Percentiles rank a stretch among this genome's conserved stretches.
phyloP scores from a whole-genome alignment of 2,797 vertebrate genomes.

The Sternotherus odoratus region DNA sequence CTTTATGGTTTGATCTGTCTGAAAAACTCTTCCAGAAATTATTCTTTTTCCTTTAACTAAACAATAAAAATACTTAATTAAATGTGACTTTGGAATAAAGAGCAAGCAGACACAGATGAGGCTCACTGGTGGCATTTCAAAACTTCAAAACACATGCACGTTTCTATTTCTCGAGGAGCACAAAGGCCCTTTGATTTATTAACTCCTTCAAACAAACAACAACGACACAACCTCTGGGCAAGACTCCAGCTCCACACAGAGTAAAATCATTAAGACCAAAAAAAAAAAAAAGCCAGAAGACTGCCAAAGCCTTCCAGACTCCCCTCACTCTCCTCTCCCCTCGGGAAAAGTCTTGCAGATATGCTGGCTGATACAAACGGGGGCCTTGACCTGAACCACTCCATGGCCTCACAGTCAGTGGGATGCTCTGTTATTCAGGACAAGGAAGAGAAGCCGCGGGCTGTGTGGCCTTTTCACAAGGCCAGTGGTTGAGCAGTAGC shows the following conservation, averaged over 20 bases:
- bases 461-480: background rate
- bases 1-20: background rate
- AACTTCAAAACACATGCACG: background rate
- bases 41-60: background rate
- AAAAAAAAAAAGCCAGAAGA: conserved; percentile 19
- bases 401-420: background rate
- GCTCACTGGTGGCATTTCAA: background rate
- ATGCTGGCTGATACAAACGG: background rate
- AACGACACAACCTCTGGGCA: background rate
- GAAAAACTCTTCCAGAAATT: conserved; percentile 54
- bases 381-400: background rate
- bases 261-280: conserved; percentile 19
- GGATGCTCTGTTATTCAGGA: background rate
- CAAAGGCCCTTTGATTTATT: conserved; percentile 29
- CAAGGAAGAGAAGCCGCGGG: accelerated
- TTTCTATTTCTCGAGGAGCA: conserved; percentile 18
- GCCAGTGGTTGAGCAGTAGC: background rate
- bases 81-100: background rate
- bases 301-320: background rate
- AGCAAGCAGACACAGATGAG: background rate
- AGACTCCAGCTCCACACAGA: conserved; percentile 45
- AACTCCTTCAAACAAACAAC: background rate
- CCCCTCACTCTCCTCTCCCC: background rate
- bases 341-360: background rate
- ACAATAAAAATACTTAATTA: background rate